Conservation (phyloP, 2,888 invertebrate genomes). For the Apocheima hispidaria region DNA sequence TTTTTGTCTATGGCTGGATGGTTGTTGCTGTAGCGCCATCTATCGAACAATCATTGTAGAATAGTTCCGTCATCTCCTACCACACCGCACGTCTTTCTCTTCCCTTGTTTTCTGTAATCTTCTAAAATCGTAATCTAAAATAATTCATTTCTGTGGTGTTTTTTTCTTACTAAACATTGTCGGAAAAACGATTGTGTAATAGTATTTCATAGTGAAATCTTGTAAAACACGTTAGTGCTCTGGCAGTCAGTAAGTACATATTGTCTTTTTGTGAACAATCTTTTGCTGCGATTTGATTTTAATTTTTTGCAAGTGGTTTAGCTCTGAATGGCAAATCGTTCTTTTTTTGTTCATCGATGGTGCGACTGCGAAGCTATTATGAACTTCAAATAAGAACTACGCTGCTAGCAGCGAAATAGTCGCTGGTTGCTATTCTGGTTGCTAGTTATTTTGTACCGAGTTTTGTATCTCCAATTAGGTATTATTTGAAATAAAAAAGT, state of each 20-base stretch:
- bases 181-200: constrained; percentile 62
- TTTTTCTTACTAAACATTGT: constrained; percentile 60
- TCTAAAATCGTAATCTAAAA: constrained; percentile 66
- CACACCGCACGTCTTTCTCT: constrained; percentile 76
- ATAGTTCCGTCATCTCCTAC: constrained; percentile 63
- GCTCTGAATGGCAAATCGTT: constrained; percentile 10
- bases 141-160: constrained; percentile 55
- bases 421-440: too few species aligned
- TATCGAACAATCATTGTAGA: constrained; percentile 56
- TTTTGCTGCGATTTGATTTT: constrained; percentile 64
- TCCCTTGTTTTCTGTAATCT: constrained; percentile 79
- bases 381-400: not conserved
- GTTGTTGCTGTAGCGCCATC: constrained; percentile 61
- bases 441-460: too few species aligned
- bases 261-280: constrained; percentile 54
- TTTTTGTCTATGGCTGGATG: constrained; percentile 64
- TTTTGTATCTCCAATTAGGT: constrained; percentile 7
- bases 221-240: constrained; percentile 9
- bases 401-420: too few species aligned
- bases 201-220: constrained; percentile 42
- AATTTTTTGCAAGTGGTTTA: constrained; percentile 38
- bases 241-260: constrained; percentile 35
- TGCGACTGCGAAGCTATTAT: constrained; percentile 3
- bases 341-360: constrained; percentile 9
- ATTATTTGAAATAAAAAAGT: too few species aligned